Evolutionary conservation across 2,888 invertebrate species (phyloP).

Genomic region (Danaus chrysippus): DNA sequence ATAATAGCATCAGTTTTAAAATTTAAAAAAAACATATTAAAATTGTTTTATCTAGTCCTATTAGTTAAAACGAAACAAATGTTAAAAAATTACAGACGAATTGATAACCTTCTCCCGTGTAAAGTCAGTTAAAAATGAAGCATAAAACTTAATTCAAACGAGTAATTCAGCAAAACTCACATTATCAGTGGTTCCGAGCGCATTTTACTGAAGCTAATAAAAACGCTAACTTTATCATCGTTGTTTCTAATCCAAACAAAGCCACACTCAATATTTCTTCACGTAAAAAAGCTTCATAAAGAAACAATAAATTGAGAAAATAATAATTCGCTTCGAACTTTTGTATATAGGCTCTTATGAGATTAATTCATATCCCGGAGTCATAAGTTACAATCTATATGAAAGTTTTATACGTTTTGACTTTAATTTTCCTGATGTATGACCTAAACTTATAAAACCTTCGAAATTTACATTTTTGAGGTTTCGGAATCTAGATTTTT

Average conservation of each 20-base stretch:
- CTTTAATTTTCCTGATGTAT: slow-evolving; percentile 42
- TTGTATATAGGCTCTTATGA: slow-evolving; percentile 54
- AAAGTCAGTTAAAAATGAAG: no score
- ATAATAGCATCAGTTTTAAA: no score
- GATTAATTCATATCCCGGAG: slow-evolving; percentile 53
- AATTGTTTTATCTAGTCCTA: no score
- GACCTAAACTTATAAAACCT: slow-evolving; percentile 33
- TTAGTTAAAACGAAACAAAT: no score
- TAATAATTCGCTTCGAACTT: slow-evolving; percentile 46
- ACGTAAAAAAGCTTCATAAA: slow-evolving; percentile 36
- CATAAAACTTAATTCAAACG: no score
- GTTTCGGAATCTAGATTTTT: not conserved
- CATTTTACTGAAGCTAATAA: slow-evolving; percentile 16
- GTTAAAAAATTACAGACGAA: no score
- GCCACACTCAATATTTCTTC: slow-evolving; percentile 29
- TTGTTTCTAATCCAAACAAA: slow-evolving; percentile 33
- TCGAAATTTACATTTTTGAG: slow-evolving; percentile 12
- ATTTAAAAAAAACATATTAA: no score
- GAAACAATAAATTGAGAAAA: slow-evolving; percentile 45
- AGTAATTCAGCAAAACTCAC: no score
- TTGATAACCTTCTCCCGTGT: no score
- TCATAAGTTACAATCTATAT: slow-evolving; percentile 45
- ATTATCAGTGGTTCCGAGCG: not conserved
- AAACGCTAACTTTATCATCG: slow-evolving; percentile 23
- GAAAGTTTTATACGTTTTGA: slow-evolving; percentile 48